Evolutionary conservation across 2,797 vertebrate species (phyloP), one percentile per base, ranked within the genome.

Genomic region (Sebastolobus altivelis): DNA sequence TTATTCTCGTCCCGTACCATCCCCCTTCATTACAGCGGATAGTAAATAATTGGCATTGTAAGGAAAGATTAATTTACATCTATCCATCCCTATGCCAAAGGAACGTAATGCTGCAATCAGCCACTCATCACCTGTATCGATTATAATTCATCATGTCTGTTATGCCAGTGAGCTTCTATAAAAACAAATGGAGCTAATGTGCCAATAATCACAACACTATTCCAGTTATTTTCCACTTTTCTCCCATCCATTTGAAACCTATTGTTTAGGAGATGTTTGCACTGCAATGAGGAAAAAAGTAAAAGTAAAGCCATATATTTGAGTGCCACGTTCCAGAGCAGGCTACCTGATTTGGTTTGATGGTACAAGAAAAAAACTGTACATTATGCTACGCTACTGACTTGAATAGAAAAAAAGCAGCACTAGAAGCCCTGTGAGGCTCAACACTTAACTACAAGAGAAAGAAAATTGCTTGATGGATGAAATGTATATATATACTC

Each of bases 21-120:
- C 67, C 72, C 11, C 43, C 66, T 73, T 67, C 33, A 71, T 83
- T 77, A 75, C 40, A 52, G 58, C n/a, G 62, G 31, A 79, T 75
- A 7, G 37, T 70, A 70, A 83, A 86, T 71, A 62, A 79, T 37
- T 80, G 20, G 29, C 38, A 62, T n/a, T 60, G n/a, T 59, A 31
- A 46, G 27, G 49, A 75, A 77, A 71, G 29, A 78, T 63, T 6
- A 40, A 84, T 71, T 62, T 3, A 31, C 13, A 65, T 81, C 9
- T 22, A 37, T 62, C 22, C 16, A 38, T 13, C n/a, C 22, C 6
- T 6, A 10, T 43, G 38, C 16, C 55, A 58, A 59, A 69, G 9
- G 31, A 68, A 78, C 16, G 27, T 27, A 52, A 76, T 65, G 29
- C 11, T 14, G 77, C 31, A 77, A 46, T 80, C 40, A 80, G 22